Conservation (phyloP, 2,797 vertebrate species). For the Pogoniulus pusillus region DNA sequence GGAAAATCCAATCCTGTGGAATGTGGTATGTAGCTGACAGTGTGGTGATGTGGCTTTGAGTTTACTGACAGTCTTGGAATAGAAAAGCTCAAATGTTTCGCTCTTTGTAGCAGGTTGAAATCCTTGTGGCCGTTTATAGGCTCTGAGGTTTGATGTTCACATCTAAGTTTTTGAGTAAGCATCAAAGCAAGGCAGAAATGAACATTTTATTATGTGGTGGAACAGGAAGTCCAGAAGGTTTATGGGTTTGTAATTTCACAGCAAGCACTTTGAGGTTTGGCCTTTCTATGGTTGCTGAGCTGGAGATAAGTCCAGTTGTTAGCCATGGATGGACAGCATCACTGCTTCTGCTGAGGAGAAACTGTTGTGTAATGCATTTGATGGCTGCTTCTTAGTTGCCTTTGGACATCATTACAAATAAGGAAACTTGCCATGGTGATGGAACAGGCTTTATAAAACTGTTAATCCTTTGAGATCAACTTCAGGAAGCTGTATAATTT, state of each 20-base stretch:
- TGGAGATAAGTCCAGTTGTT: not conserved
- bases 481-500: not conserved
- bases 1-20: constrained; percentile 97
- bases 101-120: not conserved
- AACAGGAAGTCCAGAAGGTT: not conserved
- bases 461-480: not conserved
- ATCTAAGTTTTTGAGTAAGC: not conserved
- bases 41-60: not conserved
- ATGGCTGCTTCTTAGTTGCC: not conserved
- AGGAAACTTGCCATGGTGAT: not conserved
- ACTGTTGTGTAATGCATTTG: not conserved
- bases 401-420: not conserved
- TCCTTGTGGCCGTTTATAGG: not conserved
- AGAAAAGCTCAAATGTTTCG: not conserved
- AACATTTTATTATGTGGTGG: not conserved
- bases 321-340: not conserved
- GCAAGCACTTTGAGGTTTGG: not conserved
- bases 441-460: not conserved
- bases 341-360: not conserved
- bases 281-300: not conserved
- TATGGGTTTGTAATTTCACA: not conserved
- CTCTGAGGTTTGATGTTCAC: not conserved
- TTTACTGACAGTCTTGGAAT: not conserved
- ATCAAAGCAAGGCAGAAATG: not conserved
- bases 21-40: constrained; percentile 85